Base-by-base conservation (phyloP, 2,888 invertebrate species). In the Aleiodes alternator region DNA sequence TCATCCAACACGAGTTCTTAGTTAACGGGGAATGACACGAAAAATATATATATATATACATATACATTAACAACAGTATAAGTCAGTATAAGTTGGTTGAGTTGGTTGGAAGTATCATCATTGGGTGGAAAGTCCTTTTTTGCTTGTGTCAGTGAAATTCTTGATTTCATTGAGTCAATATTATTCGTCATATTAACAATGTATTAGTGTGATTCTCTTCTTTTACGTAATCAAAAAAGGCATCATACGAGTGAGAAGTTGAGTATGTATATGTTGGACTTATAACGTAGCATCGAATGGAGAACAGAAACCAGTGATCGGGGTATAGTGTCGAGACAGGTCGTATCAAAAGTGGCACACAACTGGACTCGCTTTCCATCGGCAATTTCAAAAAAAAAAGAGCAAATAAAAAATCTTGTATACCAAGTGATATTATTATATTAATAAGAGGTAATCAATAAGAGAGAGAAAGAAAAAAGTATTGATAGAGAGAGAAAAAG, bases 271-370 rank as follows among this genome's bases (percentile, higher is more conserved):
- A 34, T 31, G 14, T 34, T 16, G n/a, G 53, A 29, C 56, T 14
- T 51, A 68, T 51, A 34, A 68, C 50, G 51, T 50, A n/a, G 8
- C n/a, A 23, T 23, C 50, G 50, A 50, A 16, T 51, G 29, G 12
- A 50, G 31, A 29, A 38, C 31, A 23, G 1, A 31, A 68, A 23
- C 43, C 51, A 53, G 53, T 48, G n/a, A 43, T 55, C 23, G 68
- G 68, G 68, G 48, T 64, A 53, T 55, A 38, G 64, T 72, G 76
- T 72, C 57, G 72, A 70, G 59, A 73, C 75, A 75, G 71, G 69
- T 75, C 75, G 76, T 76, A 77, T 76, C 55, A 75, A 78, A 79
- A 78, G 78, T 79, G 80, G 80, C 73, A 78, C 78, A 78, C 71
- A 64, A 76, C 55, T 71, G 57, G 57, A 69, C 61, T 69, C 23